Evolutionary conservation across 2,797 vertebrate species (phyloP).

Genomic region (Schizopygopsis malacanthus): DNA sequence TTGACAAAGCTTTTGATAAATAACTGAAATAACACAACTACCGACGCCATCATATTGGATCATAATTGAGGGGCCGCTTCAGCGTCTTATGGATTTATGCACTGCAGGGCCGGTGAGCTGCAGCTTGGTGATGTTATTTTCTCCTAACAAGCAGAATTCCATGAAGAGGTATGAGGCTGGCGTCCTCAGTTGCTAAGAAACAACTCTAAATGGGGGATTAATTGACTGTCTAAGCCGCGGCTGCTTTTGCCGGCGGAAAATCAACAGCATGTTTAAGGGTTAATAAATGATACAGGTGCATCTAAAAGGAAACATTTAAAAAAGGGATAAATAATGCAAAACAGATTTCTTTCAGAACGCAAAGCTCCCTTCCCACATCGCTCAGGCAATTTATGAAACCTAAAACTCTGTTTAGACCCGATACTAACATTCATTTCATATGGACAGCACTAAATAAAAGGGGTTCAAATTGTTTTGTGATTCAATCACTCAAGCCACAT

Average conservation of each 20-base stretch:
- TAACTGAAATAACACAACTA: conserved; percentile 17
- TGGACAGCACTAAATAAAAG: background rate
- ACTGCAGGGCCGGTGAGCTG: background rate
- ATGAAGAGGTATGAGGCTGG: background rate
- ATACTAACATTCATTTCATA: background rate
- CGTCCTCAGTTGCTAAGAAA: conserved; percentile 61
- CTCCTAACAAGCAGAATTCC: conserved; percentile 30
- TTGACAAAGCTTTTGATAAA: conserved; percentile 29
- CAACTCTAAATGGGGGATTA: conserved; percentile 21
- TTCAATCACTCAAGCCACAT: background rate
- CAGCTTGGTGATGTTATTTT: conserved; percentile 51
- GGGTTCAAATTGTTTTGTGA: background rate
- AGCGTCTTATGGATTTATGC: conserved; percentile 22
- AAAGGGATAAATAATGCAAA: background rate
- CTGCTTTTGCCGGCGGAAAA: conserved; percentile 26
- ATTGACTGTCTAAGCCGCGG: conserved; percentile 39
- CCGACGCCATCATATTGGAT: conserved; percentile 7
- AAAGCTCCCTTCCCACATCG: background rate
- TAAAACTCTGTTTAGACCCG: background rate
- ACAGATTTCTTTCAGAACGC: background rate
- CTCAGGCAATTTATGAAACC: background rate
- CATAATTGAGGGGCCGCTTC: conserved; percentile 10
- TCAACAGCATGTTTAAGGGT: conserved; percentile 22
- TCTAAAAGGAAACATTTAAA: conserved; percentile 1
- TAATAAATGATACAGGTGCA: conserved; percentile 20